A percentile compares a stretch with the other conserved stretches of the same genome.
phyloP scores from a whole-genome alignment of 2,113 vertebrate genomes.

The Forbesichthys agassizii region DNA sequence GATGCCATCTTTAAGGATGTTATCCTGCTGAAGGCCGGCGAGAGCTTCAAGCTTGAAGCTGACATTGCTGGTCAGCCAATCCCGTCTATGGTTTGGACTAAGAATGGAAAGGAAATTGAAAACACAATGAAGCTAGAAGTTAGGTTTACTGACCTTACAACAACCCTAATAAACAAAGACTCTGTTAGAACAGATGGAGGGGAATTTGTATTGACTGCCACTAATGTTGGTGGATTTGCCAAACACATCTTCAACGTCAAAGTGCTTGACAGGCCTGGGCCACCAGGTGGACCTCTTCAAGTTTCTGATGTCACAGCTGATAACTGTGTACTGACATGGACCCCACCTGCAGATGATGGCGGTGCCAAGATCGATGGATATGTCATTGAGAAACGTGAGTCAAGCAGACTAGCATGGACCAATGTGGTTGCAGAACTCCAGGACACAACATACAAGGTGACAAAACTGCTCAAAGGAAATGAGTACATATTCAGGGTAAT shows the following conservation, averaged over 20 bases:
- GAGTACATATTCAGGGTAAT: slow-evolving; percentile 98
- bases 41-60: slow-evolving; percentile 92
- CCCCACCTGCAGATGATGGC: slow-evolving; percentile 90
- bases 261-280: slow-evolving; percentile 95
- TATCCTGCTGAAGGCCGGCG: slow-evolving; percentile 90
- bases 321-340: slow-evolving; percentile 90
- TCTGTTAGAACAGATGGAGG: slow-evolving; percentile 90
- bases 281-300: slow-evolving; percentile 87
- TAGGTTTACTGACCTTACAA: slow-evolving; percentile 88
- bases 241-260: slow-evolving; percentile 96
- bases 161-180: slow-evolving; percentile 89
- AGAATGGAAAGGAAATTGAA: slow-evolving; percentile 93
- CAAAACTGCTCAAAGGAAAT: slow-evolving; percentile 94
- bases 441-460: slow-evolving; percentile 86
- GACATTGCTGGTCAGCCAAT: slow-evolving; percentile 92
- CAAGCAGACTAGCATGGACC: slow-evolving; percentile 95
- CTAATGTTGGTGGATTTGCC: slow-evolving; percentile 93
- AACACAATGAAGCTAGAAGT: slow-evolving; percentile 89
- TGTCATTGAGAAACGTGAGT: slow-evolving; percentile 95
- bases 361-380: slow-evolving; percentile 94
- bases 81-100: slow-evolving; percentile 93
- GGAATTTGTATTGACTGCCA: slow-evolving; percentile 90
- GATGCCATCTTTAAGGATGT: slow-evolving; percentile 92
- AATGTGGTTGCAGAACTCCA: slow-evolving; percentile 86
- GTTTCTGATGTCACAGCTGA: slow-evolving; percentile 89